Base-by-base conservation (phyloP, 2,113 vertebrate species). In the Pseudopodoces humilis region DNA sequence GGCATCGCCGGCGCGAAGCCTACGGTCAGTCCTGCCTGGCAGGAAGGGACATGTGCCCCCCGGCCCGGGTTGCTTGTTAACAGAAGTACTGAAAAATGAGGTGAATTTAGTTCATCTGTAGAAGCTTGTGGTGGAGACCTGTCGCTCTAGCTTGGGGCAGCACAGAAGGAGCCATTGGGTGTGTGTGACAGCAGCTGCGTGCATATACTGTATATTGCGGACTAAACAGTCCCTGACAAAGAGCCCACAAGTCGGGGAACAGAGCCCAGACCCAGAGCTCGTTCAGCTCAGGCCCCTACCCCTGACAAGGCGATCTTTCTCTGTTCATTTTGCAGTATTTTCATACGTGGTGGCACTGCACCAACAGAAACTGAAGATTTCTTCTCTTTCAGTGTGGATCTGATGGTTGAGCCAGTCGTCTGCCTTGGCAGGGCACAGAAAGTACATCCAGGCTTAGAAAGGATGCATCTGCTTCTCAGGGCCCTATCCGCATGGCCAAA, bases 321-420 rank as follows among this genome's bases (percentile, higher is more conserved):
- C 28, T 49, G 17, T 52, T 70, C 56, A 17, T 86, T 88, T 70
- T 47, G 31, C 10, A 11, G 65, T 23, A 18, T 62, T 63, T 63
- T 91, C 52, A 43, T 91, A 43, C 69, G 15, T 24, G 74, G 53
- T 60, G 78, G 37, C 77, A 68, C 47, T 41, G 37, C 31, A 18
- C 49, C 37, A n/a, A 49, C 31, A 82, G 44, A 39, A 79, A 37
- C 7, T 8, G 25, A 24, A 28, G 41, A 13, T 70, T 86, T 74
- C 22, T 44, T 63, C 23, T 59, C 20, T 71, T 55, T 47, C 39
- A 15, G 13, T 4, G 2, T 9, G 5, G 33, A 17, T 33, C 64
- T 67, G 18, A 6, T 6, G 0, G 14, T 1, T 67, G 39, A 81
- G 39, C 9, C 1, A 0, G 46, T 46, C 2, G 0, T 22, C n/a